Evolutionary conservation across 2,888 invertebrate genomes (phyloP).

Genomic region (Hemithea aestivaria): DNA sequence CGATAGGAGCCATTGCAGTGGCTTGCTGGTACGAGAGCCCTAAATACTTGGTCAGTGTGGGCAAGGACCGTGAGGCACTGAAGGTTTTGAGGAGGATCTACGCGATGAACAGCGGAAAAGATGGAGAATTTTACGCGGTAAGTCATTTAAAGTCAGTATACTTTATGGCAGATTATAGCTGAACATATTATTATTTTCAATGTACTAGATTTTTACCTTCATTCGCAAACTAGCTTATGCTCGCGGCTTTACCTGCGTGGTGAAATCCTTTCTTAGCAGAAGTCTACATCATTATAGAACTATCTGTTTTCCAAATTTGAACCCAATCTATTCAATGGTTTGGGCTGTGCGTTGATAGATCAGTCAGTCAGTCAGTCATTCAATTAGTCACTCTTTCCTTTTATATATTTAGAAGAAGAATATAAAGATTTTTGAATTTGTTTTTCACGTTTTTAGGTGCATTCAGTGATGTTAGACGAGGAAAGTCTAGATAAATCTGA

Average conservation of each 20-base stretch:
- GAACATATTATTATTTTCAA: no score
- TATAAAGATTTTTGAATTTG: background rate
- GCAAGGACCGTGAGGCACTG: slow-evolving; percentile 78
- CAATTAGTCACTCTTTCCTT: no score
- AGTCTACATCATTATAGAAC: no score
- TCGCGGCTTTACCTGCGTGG: no score
- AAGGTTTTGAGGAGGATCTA: slow-evolving; percentile 49
- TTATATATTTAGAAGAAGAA: background rate
- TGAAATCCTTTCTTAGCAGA: no score
- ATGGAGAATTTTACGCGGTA: slow-evolving; percentile 47
- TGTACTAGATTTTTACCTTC: no score
- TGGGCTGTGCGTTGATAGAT: no score
- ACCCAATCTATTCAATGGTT: no score
- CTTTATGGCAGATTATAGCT: no score
- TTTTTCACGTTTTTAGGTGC: slow-evolving; percentile 26
- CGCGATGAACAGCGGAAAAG: slow-evolving; percentile 49
- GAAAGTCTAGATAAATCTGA: slow-evolving; percentile 15
- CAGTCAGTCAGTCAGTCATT: no score
- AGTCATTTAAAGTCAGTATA: slow-evolving; percentile 15
- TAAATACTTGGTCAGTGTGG: slow-evolving; percentile 82
- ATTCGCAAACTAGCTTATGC: no score
- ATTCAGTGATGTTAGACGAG: slow-evolving; percentile 32
- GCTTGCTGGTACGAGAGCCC: slow-evolving; percentile 85
- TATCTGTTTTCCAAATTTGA: no score
- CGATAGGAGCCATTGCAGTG: slow-evolving; percentile 78